Percentiles rank a stretch among this genome's conserved stretches.
phyloP scores from a whole-genome alignment of 2,888 invertebrate genomes.

The Cephus runcator region DNA sequence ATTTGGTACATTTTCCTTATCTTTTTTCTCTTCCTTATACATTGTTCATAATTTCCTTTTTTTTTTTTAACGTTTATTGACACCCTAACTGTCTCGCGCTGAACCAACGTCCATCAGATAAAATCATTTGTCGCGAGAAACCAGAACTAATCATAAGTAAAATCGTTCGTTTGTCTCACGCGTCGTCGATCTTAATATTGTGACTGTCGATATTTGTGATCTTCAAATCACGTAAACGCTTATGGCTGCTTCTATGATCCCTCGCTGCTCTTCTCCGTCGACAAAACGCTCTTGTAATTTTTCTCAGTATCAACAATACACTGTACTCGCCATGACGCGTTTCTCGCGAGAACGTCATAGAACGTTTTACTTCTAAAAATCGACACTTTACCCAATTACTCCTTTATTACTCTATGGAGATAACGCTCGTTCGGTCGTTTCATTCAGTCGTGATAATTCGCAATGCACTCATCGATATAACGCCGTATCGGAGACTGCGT shows the following conservation, averaged over 20 bases:
- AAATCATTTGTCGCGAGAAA: not conserved
- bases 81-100: not conserved
- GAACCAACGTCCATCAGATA: not conserved
- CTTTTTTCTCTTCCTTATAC: not conserved
- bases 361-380: not conserved
- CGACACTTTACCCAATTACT: not conserved
- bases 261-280: not conserved
- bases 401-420: not conserved
- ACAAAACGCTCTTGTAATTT: not conserved
- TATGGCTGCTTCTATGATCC: not conserved
- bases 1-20: constrained; percentile 29
- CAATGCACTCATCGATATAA: not conserved
- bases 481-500: not conserved
- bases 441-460: not conserved
- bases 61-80: not conserved
- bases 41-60: not conserved
- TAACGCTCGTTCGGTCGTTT: not conserved
- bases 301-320: not conserved
- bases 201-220: not conserved
- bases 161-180: not conserved
- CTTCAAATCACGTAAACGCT: not conserved
- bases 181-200: not conserved
- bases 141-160: not conserved
- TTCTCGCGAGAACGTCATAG: not conserved
- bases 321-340: not conserved